A percentile compares a stretch with the other conserved stretches of the same genome.
Evolutionary conservation across 1,140 invertebrate species (phyloP).

Genomic region (Aphelenchoides fujianensis): DNA sequence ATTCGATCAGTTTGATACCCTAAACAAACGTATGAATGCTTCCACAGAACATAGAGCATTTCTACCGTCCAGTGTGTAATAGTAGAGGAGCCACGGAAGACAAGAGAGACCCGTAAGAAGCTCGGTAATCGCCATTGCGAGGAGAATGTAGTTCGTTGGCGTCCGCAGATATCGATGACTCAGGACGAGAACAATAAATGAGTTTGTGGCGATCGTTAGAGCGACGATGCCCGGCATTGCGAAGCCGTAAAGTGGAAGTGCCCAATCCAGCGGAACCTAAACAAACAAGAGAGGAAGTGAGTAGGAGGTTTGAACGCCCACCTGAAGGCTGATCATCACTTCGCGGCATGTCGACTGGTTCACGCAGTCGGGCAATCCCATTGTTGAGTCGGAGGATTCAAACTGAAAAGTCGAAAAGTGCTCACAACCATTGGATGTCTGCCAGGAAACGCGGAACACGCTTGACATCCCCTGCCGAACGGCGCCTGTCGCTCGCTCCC

Average conservation of each 20-base stretch:
- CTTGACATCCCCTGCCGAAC: too few species aligned
- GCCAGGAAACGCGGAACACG: too few species aligned
- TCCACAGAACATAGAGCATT: neutral
- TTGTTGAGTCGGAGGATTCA: neutral
- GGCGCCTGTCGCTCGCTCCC: too few species aligned
- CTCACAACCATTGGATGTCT: too few species aligned
- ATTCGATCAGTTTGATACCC: conserved; percentile 48
- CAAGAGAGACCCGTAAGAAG: conserved; percentile 74
- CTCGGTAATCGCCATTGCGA: conserved; percentile 85
- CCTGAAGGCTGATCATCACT: conserved; percentile 8
- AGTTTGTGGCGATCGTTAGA: conserved; percentile 80
- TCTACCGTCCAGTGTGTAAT: conserved; percentile 57
- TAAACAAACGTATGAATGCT: conserved; percentile 30
- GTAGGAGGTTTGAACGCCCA: neutral
- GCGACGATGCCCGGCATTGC: conserved; percentile 69
- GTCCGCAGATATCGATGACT: conserved; percentile 70
- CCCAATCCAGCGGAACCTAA: conserved; percentile 58
- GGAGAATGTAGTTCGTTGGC: conserved; percentile 71
- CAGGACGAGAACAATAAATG: conserved; percentile 75
- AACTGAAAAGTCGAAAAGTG: neutral
- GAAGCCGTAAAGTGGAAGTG: conserved; percentile 59
- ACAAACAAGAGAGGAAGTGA: conserved; percentile 1
- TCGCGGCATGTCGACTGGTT: conserved; percentile 15
- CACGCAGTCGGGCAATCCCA: conserved; percentile 11
- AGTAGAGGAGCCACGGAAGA: conserved; percentile 61